Percentiles rank a stretch among this genome's conserved stretches.
phyloP scores from a whole-genome alignment of 2,888 invertebrate species.

The Nomada hirtipes region DNA sequence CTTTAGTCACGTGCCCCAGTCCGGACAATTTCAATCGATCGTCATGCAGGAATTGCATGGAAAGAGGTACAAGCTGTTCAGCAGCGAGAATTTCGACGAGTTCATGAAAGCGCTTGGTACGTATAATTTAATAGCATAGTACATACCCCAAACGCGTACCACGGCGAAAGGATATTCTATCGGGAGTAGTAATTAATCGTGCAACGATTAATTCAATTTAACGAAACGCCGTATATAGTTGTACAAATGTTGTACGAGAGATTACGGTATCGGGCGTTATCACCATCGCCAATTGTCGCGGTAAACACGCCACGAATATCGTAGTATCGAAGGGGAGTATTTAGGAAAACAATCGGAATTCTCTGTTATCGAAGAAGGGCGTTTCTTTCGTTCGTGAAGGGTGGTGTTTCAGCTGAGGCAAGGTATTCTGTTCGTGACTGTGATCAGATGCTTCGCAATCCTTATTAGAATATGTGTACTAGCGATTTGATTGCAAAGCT shows the following conservation, averaged over 20 bases:
- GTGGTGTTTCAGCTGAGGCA: background rate
- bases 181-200: background rate
- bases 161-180: background rate
- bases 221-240: background rate
- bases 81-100: constrained; percentile 94
- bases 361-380: too few species aligned
- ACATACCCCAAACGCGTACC: too few species aligned
- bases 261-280: background rate
- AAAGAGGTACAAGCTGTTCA: constrained; percentile 92
- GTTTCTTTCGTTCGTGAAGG: background rate
- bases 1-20: constrained; percentile 46
- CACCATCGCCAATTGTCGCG: background rate
- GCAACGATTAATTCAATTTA: background rate
- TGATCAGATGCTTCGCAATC: background rate
- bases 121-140: constrained; percentile 77
- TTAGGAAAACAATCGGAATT: background rate
- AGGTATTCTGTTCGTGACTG: background rate
- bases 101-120: constrained; percentile 95
- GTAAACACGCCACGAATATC: background rate
- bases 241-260: background rate
- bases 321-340: background rate
- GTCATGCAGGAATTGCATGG: constrained; percentile 85
- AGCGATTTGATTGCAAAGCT: background rate
- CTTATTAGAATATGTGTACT: background rate
- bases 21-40: constrained; percentile 48